Base-by-base conservation (phyloP, 2,797 vertebrate species). In the Rhyacichthys aspro region DNA sequence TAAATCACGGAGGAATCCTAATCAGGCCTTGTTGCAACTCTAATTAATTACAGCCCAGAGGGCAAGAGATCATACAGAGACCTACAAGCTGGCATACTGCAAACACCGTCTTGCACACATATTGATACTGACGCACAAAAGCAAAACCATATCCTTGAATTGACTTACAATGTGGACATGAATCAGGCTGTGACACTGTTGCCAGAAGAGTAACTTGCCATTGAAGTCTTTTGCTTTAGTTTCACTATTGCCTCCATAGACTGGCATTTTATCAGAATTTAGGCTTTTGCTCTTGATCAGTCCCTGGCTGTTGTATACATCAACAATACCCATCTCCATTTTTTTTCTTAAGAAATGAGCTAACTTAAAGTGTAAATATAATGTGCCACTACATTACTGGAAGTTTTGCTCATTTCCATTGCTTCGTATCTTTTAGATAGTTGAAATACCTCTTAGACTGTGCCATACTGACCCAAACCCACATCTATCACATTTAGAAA, bases 11-110 rank as follows among this genome's bases (percentile, higher is more conserved):
- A 85, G 81, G 86, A 88, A 86, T 88, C 79, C 68, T 84, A 90
- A 91, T 91, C 86, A 86, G 82, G 76, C 71, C 84, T 82, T 79
- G 86, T 89, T 91, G 85, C 71, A 82, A 76, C 72, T 81, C 78
- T 88, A 92, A 93, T 92, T 92, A 91, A 89, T 90, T 83, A 88
- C 64, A 88, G 81, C 80, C 86, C 81, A 72, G 67, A 89, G 87
- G 89, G 82, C 72, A 73, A 72, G 71, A 82, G 82, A 86, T 84
- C 83, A 84, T 73, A 79, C 60, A 32, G 59, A 74, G 77, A 70
- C 61, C 55, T 57, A 75, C 78, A 71, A 60, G 52, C 65, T 43
- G 46, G 57, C 63, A 36, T 67, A 64, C 74, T 73, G 55, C 81
- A 81, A 74, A 78, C 67, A 70, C 72, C 47, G 34, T 34, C 52